Evolutionary conservation across 2,797 vertebrate genomes (phyloP).

Genomic region (Morelia viridis): DNA sequence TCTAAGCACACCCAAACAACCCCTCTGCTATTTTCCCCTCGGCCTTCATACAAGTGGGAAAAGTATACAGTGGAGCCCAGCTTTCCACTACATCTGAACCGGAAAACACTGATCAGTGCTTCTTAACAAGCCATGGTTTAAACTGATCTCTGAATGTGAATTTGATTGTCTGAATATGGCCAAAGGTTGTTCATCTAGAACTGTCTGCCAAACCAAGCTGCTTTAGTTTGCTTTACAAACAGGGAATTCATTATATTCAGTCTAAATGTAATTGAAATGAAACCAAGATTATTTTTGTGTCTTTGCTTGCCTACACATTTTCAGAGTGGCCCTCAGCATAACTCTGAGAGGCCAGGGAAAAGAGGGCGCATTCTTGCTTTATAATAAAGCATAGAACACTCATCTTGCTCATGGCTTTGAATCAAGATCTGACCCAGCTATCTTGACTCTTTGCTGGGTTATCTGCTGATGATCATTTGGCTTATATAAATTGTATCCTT

Average conservation of each 20-base stretch:
- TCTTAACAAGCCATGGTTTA: neutral
- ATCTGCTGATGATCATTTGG: neutral
- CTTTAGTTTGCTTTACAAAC: conserved; percentile 16
- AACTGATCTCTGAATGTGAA: neutral
- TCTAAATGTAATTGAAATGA: neutral
- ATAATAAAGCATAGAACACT: neutral
- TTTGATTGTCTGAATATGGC: neutral
- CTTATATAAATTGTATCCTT: neutral
- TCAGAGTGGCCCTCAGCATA: neutral
- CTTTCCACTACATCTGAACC: neutral
- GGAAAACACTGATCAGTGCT: neutral
- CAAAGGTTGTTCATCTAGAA: neutral
- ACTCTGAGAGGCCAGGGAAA: neutral
- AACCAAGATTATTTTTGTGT: neutral
- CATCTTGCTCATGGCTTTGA: neutral
- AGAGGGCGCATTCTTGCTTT: neutral
- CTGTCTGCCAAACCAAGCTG: neutral
- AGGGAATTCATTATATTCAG: neutral
- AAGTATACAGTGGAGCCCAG: neutral
- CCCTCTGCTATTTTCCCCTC: neutral
- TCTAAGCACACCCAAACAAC: neutral
- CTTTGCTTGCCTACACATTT: neutral
- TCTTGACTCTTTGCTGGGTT: neutral
- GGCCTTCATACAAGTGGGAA: neutral
- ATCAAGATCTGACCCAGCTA: neutral